Percentiles rank a stretch among this genome's conserved stretches.
phyloP scores from a whole-genome alignment of 1,140 invertebrate genomes.

The Mya arenaria region DNA sequence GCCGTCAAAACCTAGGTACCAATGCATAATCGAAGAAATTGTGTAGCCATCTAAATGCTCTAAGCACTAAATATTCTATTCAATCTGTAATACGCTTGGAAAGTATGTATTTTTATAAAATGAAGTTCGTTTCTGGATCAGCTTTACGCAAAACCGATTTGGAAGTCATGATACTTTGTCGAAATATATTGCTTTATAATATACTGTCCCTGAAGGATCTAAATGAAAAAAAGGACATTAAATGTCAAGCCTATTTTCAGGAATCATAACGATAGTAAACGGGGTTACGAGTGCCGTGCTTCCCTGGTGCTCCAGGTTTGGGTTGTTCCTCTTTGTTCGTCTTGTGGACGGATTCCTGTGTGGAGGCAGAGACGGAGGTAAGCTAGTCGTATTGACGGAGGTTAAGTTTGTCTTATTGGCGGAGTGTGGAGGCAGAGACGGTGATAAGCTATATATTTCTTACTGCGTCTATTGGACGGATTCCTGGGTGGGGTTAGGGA shows the following conservation, averaged over 20 bases:
- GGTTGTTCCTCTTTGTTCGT: constrained; percentile 19
- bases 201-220: background rate
- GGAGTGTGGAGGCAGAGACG: background rate
- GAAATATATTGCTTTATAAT: background rate
- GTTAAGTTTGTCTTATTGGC: background rate
- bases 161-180: background rate
- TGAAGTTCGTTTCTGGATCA: too few species aligned
- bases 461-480: background rate
- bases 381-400: background rate
- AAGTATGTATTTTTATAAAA: too few species aligned
- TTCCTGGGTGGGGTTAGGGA: background rate
- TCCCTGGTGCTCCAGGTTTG: constrained; percentile 22
- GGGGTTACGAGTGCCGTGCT: constrained; percentile 29
- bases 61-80: too few species aligned
- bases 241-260: background rate
- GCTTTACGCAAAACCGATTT: too few species aligned
- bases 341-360: constrained; percentile 17
- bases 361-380: constrained; percentile 26
- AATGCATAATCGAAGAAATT: too few species aligned
- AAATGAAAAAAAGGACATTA: too few species aligned
- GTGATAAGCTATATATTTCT: background rate
- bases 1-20: too few species aligned
- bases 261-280: constrained; percentile 8
- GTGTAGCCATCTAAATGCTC: too few species aligned
- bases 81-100: too few species aligned